A percentile compares a stretch with the other conserved stretches of the same genome.
Evolutionary conservation across 2,888 invertebrate genomes (phyloP).

Genomic region (Ornithoptera priamus): DNA sequence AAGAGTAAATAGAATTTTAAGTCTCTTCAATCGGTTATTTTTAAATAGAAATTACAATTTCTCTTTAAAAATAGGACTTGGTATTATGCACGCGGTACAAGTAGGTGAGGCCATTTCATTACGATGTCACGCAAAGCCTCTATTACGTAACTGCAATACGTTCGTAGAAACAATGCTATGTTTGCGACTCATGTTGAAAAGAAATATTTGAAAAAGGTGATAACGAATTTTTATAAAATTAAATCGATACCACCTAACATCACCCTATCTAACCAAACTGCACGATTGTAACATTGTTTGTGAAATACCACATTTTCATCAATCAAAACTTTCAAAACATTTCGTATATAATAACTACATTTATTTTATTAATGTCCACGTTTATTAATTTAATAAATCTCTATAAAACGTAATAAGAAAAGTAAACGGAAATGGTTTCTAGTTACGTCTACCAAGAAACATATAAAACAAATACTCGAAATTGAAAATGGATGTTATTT

Average conservation of each 20-base stretch:
- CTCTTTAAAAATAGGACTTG: constrained; percentile 14
- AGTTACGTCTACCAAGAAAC: neutral
- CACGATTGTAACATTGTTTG: too few relatives aligned
- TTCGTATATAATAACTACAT: too few relatives aligned
- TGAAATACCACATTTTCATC: too few relatives aligned
- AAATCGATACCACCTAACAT: neutral
- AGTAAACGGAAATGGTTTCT: neutral
- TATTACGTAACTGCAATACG: constrained; percentile 41
- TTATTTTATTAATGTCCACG: too few relatives aligned
- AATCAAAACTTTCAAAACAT: too few relatives aligned
- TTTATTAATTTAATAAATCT: too few relatives aligned
- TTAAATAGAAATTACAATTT: neutral
- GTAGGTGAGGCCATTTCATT: constrained; percentile 38
- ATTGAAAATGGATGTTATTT: constrained; percentile 26
- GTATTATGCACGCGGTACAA: constrained; percentile 24
- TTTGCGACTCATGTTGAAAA: constrained; percentile 29
- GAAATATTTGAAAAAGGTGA: neutral
- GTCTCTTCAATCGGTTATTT: constrained; percentile 10
- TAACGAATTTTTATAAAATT: neutral
- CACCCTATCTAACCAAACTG: too few relatives aligned
- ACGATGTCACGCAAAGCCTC: constrained; percentile 53
- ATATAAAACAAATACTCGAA: constrained; percentile 24
- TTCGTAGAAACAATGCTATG: constrained; percentile 50
- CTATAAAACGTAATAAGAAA: too few relatives aligned
- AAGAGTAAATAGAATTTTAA: neutral